Conservation (phyloP, 2,888 invertebrate species). For the Lepas anatifera region DNA sequence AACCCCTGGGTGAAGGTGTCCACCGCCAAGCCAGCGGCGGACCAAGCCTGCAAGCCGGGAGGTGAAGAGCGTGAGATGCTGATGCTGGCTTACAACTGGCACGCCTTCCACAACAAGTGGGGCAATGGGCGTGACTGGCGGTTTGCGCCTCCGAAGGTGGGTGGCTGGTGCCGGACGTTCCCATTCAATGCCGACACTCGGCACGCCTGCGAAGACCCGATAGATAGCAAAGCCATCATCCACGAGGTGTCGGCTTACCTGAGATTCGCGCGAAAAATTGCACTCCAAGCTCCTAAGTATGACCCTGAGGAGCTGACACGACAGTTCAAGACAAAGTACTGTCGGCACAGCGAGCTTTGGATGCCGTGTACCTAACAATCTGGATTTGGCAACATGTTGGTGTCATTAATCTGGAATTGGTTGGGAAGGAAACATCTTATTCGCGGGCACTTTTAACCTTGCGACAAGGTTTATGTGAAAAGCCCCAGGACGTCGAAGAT, state of each 20-base stretch:
- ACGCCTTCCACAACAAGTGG: conserved; percentile 43
- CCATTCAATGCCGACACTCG: conserved; percentile 40
- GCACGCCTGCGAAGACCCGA: conserved; percentile 23
- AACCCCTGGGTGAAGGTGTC: neutral
- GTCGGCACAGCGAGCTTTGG: neutral
- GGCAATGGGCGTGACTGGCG: conserved; percentile 57
- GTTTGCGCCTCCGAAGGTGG: conserved; percentile 46
- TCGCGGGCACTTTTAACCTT: too few species aligned
- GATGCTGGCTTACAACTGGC: conserved; percentile 5
- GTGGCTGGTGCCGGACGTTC: conserved; percentile 65
- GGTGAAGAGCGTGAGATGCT: conserved; percentile 1
- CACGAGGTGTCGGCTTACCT: neutral
- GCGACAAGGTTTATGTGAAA: too few species aligned
- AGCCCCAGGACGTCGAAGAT: too few species aligned
- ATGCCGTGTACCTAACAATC: neutral
- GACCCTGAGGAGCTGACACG: neutral
- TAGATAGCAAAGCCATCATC: conserved; percentile 13
- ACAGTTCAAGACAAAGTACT: neutral
- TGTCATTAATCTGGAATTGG: too few species aligned
- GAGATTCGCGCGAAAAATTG: neutral
- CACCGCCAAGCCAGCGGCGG: neutral
- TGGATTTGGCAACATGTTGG: too few species aligned
- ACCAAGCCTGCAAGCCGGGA: neutral
- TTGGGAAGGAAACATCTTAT: too few species aligned
- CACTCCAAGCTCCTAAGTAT: neutral